Evolutionary conservation across 2,113 vertebrate genomes (phyloP).

Genomic region (Indri indri): DNA sequence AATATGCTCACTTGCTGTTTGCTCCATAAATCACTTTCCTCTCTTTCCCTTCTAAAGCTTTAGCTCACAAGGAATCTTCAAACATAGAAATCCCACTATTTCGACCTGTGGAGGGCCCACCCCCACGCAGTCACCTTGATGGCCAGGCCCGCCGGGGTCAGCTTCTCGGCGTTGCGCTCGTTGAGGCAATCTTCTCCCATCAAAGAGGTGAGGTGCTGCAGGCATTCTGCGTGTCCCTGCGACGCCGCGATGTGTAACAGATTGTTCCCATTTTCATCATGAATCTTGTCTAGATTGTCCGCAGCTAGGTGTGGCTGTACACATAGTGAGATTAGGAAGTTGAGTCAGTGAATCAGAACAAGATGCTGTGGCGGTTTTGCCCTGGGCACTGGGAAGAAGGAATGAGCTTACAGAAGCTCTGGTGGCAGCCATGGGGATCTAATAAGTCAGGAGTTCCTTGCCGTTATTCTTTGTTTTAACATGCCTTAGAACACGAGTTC

Average conservation of each 20-base stretch:
- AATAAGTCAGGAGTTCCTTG: background rate
- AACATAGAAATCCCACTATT: background rate
- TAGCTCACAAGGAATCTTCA: background rate
- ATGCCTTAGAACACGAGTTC: background rate
- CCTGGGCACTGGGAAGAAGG: background rate
- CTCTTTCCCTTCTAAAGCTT: background rate
- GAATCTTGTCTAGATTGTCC: constrained; percentile 96
- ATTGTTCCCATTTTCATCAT: constrained; percentile 95
- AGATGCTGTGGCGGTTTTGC: background rate
- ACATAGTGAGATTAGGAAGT: constrained; percentile 36
- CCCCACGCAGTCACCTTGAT: constrained; percentile 90
- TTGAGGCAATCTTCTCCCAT: constrained; percentile 98
- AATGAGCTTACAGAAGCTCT: background rate
- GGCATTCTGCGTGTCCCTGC: constrained; percentile 94
- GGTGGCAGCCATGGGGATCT: background rate
- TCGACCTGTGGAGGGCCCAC: background rate
- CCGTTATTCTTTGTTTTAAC: background rate
- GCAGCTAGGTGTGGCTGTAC: constrained; percentile 94
- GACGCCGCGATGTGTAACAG: constrained; percentile 94
- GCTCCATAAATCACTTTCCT: background rate
- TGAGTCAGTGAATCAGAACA: background rate
- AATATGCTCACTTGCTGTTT: background rate
- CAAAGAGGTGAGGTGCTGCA: constrained; percentile 97
- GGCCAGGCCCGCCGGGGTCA: constrained; percentile 95
- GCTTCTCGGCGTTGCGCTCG: constrained; percentile 92